Evolutionary conservation across 2,797 vertebrate genomes (phyloP).

Genomic region (Hemitrygon akajei): DNA sequence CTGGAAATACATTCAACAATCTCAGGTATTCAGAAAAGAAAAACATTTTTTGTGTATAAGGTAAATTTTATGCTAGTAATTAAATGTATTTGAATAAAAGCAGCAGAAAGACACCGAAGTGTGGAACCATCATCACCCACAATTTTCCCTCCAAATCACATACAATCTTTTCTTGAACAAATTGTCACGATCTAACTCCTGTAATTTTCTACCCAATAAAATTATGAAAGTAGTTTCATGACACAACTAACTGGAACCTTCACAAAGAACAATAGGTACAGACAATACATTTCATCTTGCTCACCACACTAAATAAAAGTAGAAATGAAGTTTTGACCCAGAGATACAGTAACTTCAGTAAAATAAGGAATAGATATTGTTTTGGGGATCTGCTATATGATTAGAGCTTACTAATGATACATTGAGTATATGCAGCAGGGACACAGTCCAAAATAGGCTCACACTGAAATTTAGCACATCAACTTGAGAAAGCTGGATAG

Average conservation of each 20-base stretch:
- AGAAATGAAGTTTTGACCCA: not conserved
- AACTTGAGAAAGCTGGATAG: not conserved
- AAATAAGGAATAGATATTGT: not conserved
- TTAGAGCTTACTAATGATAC: not conserved
- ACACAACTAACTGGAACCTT: too few species aligned
- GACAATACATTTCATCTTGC: too few species aligned
- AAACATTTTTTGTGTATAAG: not conserved
- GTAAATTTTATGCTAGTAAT: not conserved
- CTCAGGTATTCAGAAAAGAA: not conserved
- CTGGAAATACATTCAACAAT: not conserved
- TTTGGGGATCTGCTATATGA: not conserved
- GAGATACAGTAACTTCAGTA: not conserved
- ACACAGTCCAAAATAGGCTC: not conserved
- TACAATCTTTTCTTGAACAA: too few species aligned
- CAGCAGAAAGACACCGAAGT: not conserved
- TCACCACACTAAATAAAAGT: too few species aligned
- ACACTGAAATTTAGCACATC: not conserved
- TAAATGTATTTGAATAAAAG: not conserved
- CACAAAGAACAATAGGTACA: too few species aligned
- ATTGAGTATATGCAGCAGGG: not conserved
- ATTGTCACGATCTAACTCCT: too few species aligned
- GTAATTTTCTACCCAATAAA: too few species aligned
- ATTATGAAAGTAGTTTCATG: too few species aligned
- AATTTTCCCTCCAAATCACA: too few species aligned
- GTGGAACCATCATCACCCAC: too few species aligned